phyloP scores from a whole-genome alignment of 2,113 vertebrate species.

The Rattus norvegicus region DNA sequence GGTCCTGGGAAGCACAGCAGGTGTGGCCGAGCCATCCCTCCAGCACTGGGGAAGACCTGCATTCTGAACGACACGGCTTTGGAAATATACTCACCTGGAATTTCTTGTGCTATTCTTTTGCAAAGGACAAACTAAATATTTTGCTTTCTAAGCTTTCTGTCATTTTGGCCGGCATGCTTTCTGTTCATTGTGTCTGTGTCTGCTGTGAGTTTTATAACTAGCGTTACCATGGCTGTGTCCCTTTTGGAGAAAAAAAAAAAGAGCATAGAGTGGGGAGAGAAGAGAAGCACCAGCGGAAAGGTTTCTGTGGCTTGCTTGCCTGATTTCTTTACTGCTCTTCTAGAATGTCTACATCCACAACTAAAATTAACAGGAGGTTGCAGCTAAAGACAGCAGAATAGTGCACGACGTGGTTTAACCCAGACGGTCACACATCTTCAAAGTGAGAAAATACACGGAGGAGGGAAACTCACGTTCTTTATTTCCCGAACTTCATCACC shows the following conservation, averaged over 20 bases:
- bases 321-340: not conserved
- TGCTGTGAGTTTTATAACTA: not conserved
- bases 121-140: not conserved
- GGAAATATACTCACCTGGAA: not conserved
- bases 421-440: not conserved
- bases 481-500: conserved; percentile 20
- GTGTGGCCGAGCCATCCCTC: not conserved
- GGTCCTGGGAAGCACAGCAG: not conserved
- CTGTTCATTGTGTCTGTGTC: not conserved
- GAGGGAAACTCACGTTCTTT: conserved; percentile 6
- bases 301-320: not conserved
- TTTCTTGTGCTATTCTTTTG: conserved; percentile 11
- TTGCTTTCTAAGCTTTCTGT: not conserved
- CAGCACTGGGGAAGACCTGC: not conserved
- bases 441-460: not conserved
- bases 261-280: not conserved
- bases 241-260: not conserved
- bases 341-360: not conserved
- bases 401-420: not conserved
- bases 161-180: not conserved
- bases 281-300: not conserved
- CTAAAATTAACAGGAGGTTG: not conserved
- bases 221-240: not conserved
- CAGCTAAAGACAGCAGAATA: not conserved
- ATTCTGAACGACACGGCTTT: not conserved